Base-by-base conservation (phyloP, 1,140 invertebrate species). In the Melipona quadrifasciata region DNA sequence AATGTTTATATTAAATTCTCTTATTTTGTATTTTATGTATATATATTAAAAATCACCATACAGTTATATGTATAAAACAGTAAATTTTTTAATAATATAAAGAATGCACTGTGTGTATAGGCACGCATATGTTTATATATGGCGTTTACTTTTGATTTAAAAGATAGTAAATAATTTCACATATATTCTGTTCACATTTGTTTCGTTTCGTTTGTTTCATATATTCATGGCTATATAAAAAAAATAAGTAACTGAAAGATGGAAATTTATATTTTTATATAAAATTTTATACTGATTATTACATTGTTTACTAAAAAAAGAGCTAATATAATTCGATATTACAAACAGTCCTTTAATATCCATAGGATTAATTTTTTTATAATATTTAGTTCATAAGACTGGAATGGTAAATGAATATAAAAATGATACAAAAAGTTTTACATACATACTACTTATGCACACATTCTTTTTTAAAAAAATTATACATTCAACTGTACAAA, bases 401-500 rank as follows among this genome's bases (percentile, higher is more conserved):
- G 82, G 82, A 84, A 84, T 84, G 82, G 61, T 55, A 53, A 82
- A 84, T 53, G 12, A 84, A 61, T 51, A 71, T 58, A 17, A 31
- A 78, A 76, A 83, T n/a, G 78, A 84, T 71, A 8, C 27, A 55
- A 61, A 58, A 84, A 64, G 55, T 34, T 61, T 71, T n/a, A 61
- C 55, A 57, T 31, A 39, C 6, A 16, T 65, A 67, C 76, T 77
- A 73, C 21, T 76, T 57, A 57, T 39, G 79, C 51, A 51, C n/a
- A 51, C 24, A 61, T 53, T 58, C 39, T 17, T 85, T 51, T 85
- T 47, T 24, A 67, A 21, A 27, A 61, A 75, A 72, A 31, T 75
- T 87, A 83, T 73, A 84, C 77, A 80, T 68, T 65, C 19, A 31
- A 84, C 82, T 87, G 75, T 86, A 68, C 31, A 84, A 31, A 81